Evolutionary conservation across 2,888 invertebrate genomes (phyloP), one percentile per base, ranked within the genome.

Genomic region (Hydroisotoma schaefferi): DNA sequence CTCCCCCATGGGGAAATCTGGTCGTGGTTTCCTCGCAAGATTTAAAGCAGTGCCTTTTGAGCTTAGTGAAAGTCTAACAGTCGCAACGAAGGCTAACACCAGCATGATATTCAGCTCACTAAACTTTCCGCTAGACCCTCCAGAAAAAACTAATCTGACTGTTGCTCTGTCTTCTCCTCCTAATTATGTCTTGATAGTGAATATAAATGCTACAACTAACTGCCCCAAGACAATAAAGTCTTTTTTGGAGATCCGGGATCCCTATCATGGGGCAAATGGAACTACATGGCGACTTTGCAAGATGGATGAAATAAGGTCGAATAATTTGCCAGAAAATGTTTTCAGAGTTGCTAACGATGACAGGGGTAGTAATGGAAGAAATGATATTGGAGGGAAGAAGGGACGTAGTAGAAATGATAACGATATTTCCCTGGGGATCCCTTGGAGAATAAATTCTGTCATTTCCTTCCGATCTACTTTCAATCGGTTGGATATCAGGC

Each of bases 11-110:
- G 81, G 81, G 71, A 84, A 85, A 1, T 80, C 80, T 0, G 87
- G 87, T 0, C 78, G 78, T 59, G 88, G 87, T 1, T 88, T 86
- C 75, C 77, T 68, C 22, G 72, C 67, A 81, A 59, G 87, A 85
- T 2, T 77, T 80, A 70, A 88, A 85, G 75, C 84, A 82, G 77
- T 84, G 83, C 61, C 82, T 84, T 85, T 70, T 77, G 79, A 62
- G 44, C 53, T 71, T 1, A 58, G 38, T 53, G 72, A 72, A 40
- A 60, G 53, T 15, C 33, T 72, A 10, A 55, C 63, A 1, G 58
- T 72, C 25, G 63, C 59, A 18, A 67, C 64, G 4, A 38, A 49
- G 10, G 56, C 67, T 2, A 70, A 70, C 46, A 48, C 63, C 1
- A 60, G 59, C 1, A 29, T 67, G 26, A 57, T 59, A 15, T 46